A percentile compares a stretch with the other conserved stretches of the same genome.
Conservation (phyloP, 1,140 invertebrate genomes). For the Drosophila bocki region DNA sequence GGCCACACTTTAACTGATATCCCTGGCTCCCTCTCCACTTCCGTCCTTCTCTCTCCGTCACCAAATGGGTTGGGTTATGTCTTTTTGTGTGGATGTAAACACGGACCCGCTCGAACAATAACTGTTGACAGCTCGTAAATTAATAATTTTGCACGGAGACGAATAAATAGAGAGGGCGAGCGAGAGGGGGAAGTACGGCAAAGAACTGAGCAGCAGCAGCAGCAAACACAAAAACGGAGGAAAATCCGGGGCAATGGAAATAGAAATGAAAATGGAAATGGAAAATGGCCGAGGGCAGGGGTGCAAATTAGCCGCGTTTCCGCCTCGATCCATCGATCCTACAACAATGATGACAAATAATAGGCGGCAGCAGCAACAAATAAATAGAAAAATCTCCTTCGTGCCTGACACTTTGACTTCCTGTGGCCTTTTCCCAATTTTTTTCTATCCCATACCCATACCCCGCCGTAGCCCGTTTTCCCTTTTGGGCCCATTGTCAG, state of each 20-base stretch:
- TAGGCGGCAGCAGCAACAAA: conserved; percentile 35
- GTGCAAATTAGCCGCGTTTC: conserved; percentile 81
- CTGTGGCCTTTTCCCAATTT: conserved; percentile 69
- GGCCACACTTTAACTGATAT: no score
- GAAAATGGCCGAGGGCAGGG: conserved; percentile 31
- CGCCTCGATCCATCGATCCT: conserved; percentile 63
- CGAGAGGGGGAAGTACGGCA: conserved; percentile 14
- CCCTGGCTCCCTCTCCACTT: no score
- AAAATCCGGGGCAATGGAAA: conserved; percentile 7
- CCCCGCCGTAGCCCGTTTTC: neutral
- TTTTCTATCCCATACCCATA: neutral
- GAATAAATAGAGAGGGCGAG: conserved; percentile 4
- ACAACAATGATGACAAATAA: conserved; percentile 47
- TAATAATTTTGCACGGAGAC: conserved; percentile 72
- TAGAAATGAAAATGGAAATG: neutral
- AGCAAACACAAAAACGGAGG: neutral
- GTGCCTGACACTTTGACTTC: conserved; percentile 78
- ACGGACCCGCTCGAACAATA: conserved; percentile 67
- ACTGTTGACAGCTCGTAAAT: conserved; percentile 84
- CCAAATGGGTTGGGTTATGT: conserved; percentile 22
- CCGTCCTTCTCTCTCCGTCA: neutral
- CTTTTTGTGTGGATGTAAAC: conserved; percentile 73
- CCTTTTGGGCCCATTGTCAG: conserved; percentile 13
- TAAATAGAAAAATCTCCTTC: conserved; percentile 49
- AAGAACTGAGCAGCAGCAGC: conserved; percentile 40